Base-by-base conservation (phyloP, 2,888 invertebrate species). In the Acanthosepion esculentum region DNA sequence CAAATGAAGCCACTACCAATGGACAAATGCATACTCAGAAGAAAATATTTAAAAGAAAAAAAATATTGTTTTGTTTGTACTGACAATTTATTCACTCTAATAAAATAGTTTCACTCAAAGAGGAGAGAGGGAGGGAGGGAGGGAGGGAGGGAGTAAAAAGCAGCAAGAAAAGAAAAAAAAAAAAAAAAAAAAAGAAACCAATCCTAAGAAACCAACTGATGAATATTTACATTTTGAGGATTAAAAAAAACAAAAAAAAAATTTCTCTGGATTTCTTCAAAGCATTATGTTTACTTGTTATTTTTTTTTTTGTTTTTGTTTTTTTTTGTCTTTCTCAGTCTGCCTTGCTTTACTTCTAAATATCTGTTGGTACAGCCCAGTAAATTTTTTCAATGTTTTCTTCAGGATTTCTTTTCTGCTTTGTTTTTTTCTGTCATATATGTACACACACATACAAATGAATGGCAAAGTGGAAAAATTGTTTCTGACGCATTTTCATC, bases 341-440 rank as follows among this genome's bases (percentile, higher is more conserved):
- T 92, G 48, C 48, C 92, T 48, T 92, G 41, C 48, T 92, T 26
- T 92, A 26, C 92, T 48, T 41, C 41, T 92, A 92, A 48, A 92
- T 91, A 48, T 78, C 29, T 78, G 78, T 78, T 78, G 78, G 78
- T 78, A 78, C n/a, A n/a, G 29, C 78, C n/a, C 29, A 78, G 78
- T 78, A 78, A 78, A 78, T 78, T 78, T 78, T 78, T 78, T 78
- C n/a, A 78, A 78, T 78, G 78, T 78, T n/a, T 78, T 78, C 78
- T n/a, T 78, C 78, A 78, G 29, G 29, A 78, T 48, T 92, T 92
- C 7, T 23, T 29, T 5, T 33, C n/a, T 41, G 20, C 15, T 33
- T 41, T 91, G 2, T 18, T 6, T 20, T 20, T n/a, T 91, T 12
- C n/a, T 91, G 0, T 91, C 4, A 29, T 91, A 12, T 41, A 41